Evolutionary conservation across 2,888 invertebrate species (phyloP).

Genomic region (Smittia aterrima): DNA sequence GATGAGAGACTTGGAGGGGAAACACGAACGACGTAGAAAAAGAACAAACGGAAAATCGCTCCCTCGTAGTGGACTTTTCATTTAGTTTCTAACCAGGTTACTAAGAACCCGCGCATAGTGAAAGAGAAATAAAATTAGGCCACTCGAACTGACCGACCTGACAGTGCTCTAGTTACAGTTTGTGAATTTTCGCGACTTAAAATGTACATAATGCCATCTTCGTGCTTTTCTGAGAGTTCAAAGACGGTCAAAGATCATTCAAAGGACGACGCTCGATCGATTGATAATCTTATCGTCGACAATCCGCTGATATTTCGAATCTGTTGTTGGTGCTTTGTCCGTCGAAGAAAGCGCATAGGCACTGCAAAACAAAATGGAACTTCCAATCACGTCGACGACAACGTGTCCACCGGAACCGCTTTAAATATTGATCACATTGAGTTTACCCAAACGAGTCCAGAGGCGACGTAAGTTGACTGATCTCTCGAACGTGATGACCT

Average conservation of each 20-base stretch:
- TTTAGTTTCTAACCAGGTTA: constrained; percentile 40
- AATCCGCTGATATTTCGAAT: constrained; percentile 30
- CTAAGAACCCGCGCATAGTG: constrained; percentile 21
- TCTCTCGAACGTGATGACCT: not conserved
- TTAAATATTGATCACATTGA: constrained; percentile 36
- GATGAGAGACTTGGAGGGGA: not conserved
- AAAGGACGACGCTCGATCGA: not conserved
- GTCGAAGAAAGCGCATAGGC: constrained; percentile 32
- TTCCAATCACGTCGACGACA: not conserved
- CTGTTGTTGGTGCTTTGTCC: constrained; percentile 31
- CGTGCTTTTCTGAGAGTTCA: constrained; percentile 9
- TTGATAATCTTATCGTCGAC: constrained; percentile 13
- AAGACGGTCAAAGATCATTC: not conserved
- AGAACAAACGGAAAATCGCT: not conserved
- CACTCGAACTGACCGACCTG: constrained; percentile 36
- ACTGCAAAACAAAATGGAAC: constrained; percentile 30
- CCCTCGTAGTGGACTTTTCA: constrained; percentile 10
- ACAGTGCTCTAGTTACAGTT: constrained; percentile 22
- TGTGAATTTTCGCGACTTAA: not conserved
- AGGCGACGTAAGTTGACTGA: constrained; percentile 19
- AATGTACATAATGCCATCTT: not conserved
- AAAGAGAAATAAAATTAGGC: constrained; percentile 38
- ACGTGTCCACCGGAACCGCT: not conserved
- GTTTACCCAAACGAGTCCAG: not conserved
- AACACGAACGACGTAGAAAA: not conserved